Evolutionary conservation across 2,888 invertebrate genomes (phyloP), one percentile per base, ranked within the genome.

Genomic region (Mamestra brassicae): DNA sequence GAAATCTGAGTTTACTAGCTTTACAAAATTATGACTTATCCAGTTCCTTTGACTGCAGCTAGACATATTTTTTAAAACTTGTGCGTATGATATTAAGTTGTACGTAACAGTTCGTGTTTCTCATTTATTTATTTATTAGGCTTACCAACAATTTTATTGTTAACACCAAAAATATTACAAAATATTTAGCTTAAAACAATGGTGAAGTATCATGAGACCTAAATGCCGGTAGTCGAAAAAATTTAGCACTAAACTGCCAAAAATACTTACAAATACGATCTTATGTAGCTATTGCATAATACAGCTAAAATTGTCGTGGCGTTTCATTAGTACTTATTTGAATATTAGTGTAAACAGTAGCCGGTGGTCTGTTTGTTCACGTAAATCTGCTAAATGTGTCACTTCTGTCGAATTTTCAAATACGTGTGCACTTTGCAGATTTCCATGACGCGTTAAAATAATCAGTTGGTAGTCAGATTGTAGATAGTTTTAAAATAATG

Each of bases 271-370:
- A 38, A 52, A 63, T 54, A 66, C 6, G 45, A 47, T 36, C 26
- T n/a, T 34, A 11, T 11, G 26, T 61, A 34, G 15, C 2, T 36
- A 50, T 83, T 78, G 55, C 67, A 70, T 82, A 72, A 72, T 7
- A 26, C 42, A 54, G 26, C 15, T 47, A 67, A 67, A 36, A 67
- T 15, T 67, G 36, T 58, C 58, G 15, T 67, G 71, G 70, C 71
- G 15, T 71, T 36, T 50, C 26, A 5, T 68, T 58, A 68, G 26
- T 26, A 69, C 45, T 3, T 54, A 47, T 60, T 75, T 38, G 26
- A 76, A n/a, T 73, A 26, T 77, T 81, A 54, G 15, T 61, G 55
- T 52, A 72, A 76, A 76, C 62, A 76, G 60, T 68, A 65, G 62
- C 58, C n/a, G 42, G 17, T 73, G 45, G 50, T 66, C 11, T 58